Conservation (phyloP, 2,113 vertebrate species). For the Hymenochirus boettgeri region DNA sequence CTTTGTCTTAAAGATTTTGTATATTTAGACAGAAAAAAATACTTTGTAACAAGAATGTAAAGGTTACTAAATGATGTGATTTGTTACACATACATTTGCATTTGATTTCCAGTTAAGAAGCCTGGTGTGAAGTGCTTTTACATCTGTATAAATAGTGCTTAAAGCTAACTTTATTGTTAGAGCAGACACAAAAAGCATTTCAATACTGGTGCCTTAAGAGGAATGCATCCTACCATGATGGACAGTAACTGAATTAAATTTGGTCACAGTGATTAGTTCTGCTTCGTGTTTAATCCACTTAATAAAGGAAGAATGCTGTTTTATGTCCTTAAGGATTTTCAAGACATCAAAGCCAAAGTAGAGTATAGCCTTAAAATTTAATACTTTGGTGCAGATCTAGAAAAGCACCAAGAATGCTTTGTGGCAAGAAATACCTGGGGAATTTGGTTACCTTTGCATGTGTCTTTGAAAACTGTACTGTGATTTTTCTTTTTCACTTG, state of each 20-base stretch:
- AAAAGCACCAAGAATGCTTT: constrained; percentile 5
- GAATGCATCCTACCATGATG: constrained; percentile 30
- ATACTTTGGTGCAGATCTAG: constrained; percentile 6
- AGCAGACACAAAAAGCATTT: constrained; percentile 35
- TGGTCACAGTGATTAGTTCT: constrained; percentile 36
- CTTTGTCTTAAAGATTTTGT: not conserved
- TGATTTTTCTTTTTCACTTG: too few relatives aligned
- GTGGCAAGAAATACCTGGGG: constrained; percentile 7
- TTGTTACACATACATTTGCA: not conserved
- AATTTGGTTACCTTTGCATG: too few relatives aligned
- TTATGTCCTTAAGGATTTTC: constrained; percentile 29
- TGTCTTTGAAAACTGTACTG: too few relatives aligned
- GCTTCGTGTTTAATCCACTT: constrained; percentile 31
- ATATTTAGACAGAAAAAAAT: too few relatives aligned
- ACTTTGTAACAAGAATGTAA: too few relatives aligned
- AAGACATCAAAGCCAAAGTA: constrained; percentile 8
- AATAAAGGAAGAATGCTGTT: constrained; percentile 28
- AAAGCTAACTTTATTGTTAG: constrained; percentile 35
- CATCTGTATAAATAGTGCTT: constrained; percentile 37
- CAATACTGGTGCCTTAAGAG: constrained; percentile 34
- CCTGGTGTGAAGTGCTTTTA: constrained; percentile 22
- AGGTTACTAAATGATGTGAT: not conserved
- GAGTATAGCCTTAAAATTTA: constrained; percentile 10
- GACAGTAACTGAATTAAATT: constrained; percentile 31
- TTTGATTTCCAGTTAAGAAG: constrained; percentile 11